Evolutionary conservation across 2,888 invertebrate genomes (phyloP).

Genomic region (Emesis furor): DNA sequence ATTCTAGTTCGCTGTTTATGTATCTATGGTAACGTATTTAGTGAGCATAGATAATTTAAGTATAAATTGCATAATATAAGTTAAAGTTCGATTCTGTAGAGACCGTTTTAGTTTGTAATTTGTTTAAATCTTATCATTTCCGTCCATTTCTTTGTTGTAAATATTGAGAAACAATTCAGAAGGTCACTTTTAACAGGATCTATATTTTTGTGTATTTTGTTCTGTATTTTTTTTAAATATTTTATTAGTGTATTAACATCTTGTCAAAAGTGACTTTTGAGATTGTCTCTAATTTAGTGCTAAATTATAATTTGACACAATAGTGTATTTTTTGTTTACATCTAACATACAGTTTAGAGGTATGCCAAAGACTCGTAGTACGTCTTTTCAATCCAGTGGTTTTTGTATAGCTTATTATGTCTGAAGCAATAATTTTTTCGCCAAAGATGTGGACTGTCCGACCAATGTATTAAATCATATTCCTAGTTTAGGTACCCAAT

Average conservation of each 20-base stretch:
- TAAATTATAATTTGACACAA: constrained; percentile 28
- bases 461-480: constrained; percentile 58
- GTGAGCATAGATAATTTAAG: constrained; percentile 42
- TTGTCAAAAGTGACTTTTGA: neutral
- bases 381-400: constrained; percentile 78
- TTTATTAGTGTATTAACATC: neutral
- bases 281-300: neutral
- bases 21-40: constrained; percentile 44
- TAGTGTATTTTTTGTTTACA: constrained; percentile 78
- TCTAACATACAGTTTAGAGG: constrained; percentile 90
- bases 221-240: neutral
- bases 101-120: constrained; percentile 75
- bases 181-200: neutral
- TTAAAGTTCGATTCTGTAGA: constrained; percentile 78
- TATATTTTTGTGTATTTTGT: neutral
- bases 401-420: constrained; percentile 74
- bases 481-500: constrained; percentile 33
- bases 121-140: constrained; percentile 89
- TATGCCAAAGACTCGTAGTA: constrained; percentile 89
- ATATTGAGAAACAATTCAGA: constrained; percentile 68
- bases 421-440: constrained; percentile 84
- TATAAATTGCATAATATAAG: constrained; percentile 73
- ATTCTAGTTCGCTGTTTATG: constrained; percentile 78
- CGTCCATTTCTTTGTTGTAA: constrained; percentile 86
- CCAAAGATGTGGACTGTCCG: constrained; percentile 85